These are phyloP conservation scores for Scolanthus callimorphus DNA, from an alignment of 92 coral and sea anemone species.

Conservation along the genomic window DNA sequence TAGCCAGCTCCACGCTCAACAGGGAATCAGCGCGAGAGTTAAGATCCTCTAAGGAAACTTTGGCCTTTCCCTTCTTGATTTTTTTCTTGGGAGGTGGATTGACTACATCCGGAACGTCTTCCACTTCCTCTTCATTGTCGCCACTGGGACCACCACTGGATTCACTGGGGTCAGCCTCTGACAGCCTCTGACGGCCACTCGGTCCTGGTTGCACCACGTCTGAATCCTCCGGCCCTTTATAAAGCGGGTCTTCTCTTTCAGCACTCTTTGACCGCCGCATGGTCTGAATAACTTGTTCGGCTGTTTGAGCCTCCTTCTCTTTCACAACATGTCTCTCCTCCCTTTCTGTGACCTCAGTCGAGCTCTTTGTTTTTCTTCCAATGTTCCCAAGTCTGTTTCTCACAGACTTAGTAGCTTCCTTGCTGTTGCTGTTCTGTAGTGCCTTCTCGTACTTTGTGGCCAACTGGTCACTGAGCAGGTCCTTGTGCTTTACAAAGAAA, in stretches of 20 bases:
- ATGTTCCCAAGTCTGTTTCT: no score
- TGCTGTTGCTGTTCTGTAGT: conserved; percentile 1
- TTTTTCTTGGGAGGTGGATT: no score
- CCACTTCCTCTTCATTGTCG: background rate
- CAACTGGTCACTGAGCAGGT: background rate
- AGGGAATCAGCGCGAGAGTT: conserved; percentile 15
- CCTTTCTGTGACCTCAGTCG: no score
- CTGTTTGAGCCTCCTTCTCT: no score
- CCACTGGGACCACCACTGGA: background rate
- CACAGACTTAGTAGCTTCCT: conserved; percentile 10
- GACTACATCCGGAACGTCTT: conserved; percentile 1
- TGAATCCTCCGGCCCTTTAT: background rate
- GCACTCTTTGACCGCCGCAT: background rate
- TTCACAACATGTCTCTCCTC: no score
- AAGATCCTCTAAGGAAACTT: no score
- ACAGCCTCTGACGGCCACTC: background rate
- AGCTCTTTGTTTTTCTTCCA: no score
- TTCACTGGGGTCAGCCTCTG: conserved; percentile 3
- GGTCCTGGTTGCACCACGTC: background rate
- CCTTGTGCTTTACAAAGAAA: conserved; percentile 20
- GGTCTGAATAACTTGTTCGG: conserved; percentile 1
- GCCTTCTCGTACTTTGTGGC: conserved; percentile 7
- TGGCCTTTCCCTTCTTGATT: no score
- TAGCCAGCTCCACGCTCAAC: conserved; percentile 11
- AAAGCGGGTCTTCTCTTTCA: conserved; percentile 2